Base-by-base conservation (phyloP, 1,140 invertebrate species). In the Macrotrachela quadricornifera region DNA sequence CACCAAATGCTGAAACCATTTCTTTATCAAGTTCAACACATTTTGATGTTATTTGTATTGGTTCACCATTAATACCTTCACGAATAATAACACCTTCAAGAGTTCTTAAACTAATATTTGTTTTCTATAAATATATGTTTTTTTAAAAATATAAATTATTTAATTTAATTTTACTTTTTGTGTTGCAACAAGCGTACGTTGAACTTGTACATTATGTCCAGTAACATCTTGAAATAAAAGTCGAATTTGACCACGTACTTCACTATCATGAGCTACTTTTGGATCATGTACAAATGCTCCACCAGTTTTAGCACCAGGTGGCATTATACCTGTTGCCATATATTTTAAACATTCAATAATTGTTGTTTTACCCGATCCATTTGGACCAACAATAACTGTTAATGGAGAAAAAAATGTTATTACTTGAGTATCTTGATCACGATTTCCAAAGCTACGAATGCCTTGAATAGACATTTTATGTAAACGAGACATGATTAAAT, bases 311-410 rank as follows among this genome's bases (percentile, higher is more conserved):
- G 76, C 78, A 37, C 81, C 81, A 0, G 82, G 80, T 13, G 92
- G 91, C 68, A 80, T 76, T 51, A 88, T 82, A 9, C 85, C 84
- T 2, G 86, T 88, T 1, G 85, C 79, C 4, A 82, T 80, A 73
- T 82, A 95, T 62, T 87, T 87, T 1, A 97, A 67, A 55, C 81
- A 79, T 70, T 96, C 91, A 57, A 96, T 92, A 41, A 96, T 80
- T 0, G 91, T 95, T 21, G 46, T 49, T 78, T 97, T 97, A n/a
- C 92, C 94, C 63, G 86, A 92, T 43, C 92, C 94, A 78, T 97
- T 99, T 64, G 85, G 80, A 0, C 92, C 94, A 10, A 94, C 71
- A 62, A 99, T 92, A 13, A 97, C 68, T 0, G 91, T 96, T 21
- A 97, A 70, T 0, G 92, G 92, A 39, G 76, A 77, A 13, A 77